These are phyloP conservation scores for Ephydatia muelleri DNA, from an alignment of 37 sponge, comb jelly and placozoan genomes.

Conservation along the genomic window DNA sequence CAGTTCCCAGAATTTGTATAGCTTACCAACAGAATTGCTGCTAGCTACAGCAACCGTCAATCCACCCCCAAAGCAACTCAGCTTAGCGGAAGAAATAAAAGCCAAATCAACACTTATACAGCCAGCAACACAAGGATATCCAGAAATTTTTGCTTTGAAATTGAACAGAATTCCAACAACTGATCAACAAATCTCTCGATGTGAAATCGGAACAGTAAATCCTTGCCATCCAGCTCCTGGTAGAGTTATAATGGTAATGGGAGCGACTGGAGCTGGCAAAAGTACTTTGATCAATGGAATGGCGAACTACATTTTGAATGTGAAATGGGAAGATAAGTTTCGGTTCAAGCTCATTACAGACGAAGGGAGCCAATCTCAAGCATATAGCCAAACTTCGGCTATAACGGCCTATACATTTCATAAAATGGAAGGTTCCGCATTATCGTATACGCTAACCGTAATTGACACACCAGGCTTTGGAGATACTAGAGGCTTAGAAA, in stretches of 20 bases:
- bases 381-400: conserved; percentile 33
- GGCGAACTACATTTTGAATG: conserved; percentile 51
- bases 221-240: conserved; percentile 4
- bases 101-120: too few species aligned
- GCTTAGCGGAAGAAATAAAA: too few species aligned
- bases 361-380: conserved; percentile 3
- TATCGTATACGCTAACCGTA: conserved; percentile 33
- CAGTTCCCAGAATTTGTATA: too few species aligned
- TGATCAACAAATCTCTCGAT: too few species aligned
- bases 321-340: conserved; percentile 58
- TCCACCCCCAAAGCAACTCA: too few species aligned
- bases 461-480: conserved; percentile 69
- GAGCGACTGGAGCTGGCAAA: conserved; percentile 68
- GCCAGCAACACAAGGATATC: too few species aligned
- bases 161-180: too few species aligned
- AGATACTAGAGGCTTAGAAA: conserved; percentile 45
- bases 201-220: not conserved
- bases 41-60: too few species aligned
- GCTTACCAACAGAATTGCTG: too few species aligned
- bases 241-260: conserved; percentile 58
- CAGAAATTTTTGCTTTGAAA: too few species aligned
- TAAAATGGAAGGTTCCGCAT: conserved; percentile 12
- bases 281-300: conserved; percentile 64
- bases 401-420: conserved; percentile 60
- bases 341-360: conserved; percentile 46